Conservation (phyloP, 1,140 invertebrate genomes). For the Oryzaephilus surinamensis region DNA sequence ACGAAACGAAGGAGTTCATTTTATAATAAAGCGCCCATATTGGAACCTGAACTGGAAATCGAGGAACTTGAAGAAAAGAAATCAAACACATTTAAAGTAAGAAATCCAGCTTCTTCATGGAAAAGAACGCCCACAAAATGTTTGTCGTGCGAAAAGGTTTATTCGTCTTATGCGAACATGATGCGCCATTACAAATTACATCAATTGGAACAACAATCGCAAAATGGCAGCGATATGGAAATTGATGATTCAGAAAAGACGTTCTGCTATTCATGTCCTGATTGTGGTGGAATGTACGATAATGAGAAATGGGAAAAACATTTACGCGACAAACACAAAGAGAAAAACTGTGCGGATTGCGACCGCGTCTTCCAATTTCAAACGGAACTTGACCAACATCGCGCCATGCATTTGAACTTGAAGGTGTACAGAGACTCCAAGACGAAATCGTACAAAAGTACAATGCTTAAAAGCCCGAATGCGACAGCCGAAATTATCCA, state of each 20-base stretch:
- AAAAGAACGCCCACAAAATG: conserved; percentile 2
- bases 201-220: conserved; percentile 37
- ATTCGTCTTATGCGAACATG: conserved; percentile 43
- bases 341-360: conserved; percentile 50
- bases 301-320: conserved; percentile 44
- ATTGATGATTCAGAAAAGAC: conserved; percentile 34
- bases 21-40: conserved; percentile 2
- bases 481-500: conserved; percentile 6
- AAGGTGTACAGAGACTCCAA: conserved; percentile 44
- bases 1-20: conserved; percentile 12
- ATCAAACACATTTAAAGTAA: conserved; percentile 6
- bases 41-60: conserved; percentile 2
- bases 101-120: too few relatives aligned
- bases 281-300: conserved; percentile 44
- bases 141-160: conserved; percentile 41
- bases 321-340: conserved; percentile 40
- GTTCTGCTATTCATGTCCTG: conserved; percentile 44
- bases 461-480: conserved; percentile 22
- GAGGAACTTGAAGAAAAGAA: conserved; percentile 6
- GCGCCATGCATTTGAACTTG: conserved; percentile 52
- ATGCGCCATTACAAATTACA: conserved; percentile 44
- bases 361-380: conserved; percentile 48
- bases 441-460: conserved; percentile 25
- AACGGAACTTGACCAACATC: conserved; percentile 49
- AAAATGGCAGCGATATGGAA: conserved; percentile 15